Percentiles rank a stretch among this genome's conserved stretches.
phyloP scores from a whole-genome alignment of 2,113 vertebrate species.

The Rutilus rutilus region DNA sequence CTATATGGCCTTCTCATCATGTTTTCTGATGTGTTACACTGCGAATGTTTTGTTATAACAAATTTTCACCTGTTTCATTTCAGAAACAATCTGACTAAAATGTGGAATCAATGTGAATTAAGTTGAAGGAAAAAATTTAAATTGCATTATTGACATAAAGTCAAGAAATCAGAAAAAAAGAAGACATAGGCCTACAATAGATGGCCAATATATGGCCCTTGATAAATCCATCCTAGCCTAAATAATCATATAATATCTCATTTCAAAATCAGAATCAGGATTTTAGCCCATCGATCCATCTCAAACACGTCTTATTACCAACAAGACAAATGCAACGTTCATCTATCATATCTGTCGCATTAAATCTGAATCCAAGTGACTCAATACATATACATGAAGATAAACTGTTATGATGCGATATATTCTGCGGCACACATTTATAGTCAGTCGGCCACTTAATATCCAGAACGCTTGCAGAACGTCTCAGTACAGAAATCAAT shows the following conservation, averaged over 20 bases:
- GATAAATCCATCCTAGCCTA: not conserved
- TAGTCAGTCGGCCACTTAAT: not conserved
- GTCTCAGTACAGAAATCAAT: conserved; percentile 9
- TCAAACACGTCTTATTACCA: not conserved
- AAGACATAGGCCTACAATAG: not conserved
- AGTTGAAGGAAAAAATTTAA: too few species aligned
- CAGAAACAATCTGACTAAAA: too few species aligned
- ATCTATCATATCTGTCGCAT: conserved; percentile 1
- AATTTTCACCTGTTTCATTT: too few species aligned
- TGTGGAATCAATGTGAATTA: too few species aligned
- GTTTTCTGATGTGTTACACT: too few species aligned
- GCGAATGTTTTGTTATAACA: too few species aligned
- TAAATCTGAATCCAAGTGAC: not conserved
- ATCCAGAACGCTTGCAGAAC: not conserved
- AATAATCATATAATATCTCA: not conserved
- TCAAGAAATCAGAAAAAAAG: not conserved
- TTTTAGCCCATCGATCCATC: not conserved
- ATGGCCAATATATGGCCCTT: not conserved
- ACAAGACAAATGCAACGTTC: not conserved
- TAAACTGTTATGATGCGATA: conserved; percentile 32
- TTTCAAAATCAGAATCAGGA: not conserved
- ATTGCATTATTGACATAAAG: not conserved
- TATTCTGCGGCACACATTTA: not conserved
- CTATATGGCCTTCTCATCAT: not conserved
- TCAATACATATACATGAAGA: conserved; percentile 10